phyloP scores from a whole-genome alignment of 2,888 invertebrate genomes.

The Automeris io region DNA sequence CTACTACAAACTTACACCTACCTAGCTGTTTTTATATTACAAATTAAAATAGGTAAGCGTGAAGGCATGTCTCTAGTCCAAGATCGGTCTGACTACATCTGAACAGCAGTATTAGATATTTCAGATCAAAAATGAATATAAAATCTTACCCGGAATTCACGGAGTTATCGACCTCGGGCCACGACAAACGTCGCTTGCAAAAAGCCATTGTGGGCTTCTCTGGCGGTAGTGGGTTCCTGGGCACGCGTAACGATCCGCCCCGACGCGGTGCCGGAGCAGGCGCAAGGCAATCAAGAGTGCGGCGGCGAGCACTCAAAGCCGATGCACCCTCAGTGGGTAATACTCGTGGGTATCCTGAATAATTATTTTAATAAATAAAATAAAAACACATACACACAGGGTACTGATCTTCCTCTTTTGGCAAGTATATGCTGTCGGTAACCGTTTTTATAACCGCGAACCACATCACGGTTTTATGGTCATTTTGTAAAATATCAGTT shows the following conservation, averaged over 20 bases:
- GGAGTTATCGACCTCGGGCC: constrained; percentile 91
- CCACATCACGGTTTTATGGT: no score
- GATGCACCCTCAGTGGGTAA: constrained; percentile 82
- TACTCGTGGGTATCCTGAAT: constrained; percentile 82
- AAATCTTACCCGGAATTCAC: constrained; percentile 86
- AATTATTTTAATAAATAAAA: constrained; percentile 1
- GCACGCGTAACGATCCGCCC: constrained; percentile 78
- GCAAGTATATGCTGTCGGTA: no score
- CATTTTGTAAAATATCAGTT: no score
- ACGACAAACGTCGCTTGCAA: constrained; percentile 86
- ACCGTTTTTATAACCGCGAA: no score
- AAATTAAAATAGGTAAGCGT: no score
- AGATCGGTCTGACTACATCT: no score
- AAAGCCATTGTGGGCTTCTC: constrained; percentile 84
- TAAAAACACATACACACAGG: no score
- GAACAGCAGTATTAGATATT: not conserved
- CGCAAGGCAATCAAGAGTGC: constrained; percentile 81
- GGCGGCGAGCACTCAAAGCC: constrained; percentile 69
- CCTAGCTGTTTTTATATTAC: no score
- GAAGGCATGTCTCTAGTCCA: no score
- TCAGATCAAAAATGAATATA: not conserved
- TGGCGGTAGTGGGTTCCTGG: constrained; percentile 75
- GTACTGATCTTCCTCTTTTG: no score
- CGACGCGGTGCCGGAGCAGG: constrained; percentile 68
- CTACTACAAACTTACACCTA: no score